phyloP scores from a whole-genome alignment of 2,113 vertebrate genomes.

The Vombatus ursinus region DNA sequence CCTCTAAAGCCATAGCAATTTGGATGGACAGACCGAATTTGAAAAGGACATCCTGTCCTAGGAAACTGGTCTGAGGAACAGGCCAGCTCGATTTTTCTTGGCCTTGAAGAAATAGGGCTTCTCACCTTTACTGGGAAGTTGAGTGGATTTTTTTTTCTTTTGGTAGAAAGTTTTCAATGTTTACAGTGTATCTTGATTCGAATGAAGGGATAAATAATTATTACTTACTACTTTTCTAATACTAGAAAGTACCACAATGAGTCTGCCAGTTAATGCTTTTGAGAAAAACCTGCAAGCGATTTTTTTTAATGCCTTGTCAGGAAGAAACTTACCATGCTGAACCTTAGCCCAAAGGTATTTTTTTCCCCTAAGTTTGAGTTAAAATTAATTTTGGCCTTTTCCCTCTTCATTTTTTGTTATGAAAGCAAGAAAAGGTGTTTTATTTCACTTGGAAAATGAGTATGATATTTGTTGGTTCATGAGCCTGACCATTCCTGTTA shows the following conservation, averaged over 20 bases:
- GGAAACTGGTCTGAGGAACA: slow-evolving; percentile 20
- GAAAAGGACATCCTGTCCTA: slow-evolving; percentile 22
- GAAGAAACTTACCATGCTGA: slow-evolving; percentile 48
- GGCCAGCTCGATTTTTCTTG: slow-evolving; percentile 1
- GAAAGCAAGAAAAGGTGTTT: slow-evolving; percentile 19
- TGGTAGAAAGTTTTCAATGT: slow-evolving; percentile 22
- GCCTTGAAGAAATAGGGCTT: slow-evolving; percentile 14
- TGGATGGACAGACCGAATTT: slow-evolving; percentile 43
- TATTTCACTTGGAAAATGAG: slow-evolving; percentile 26
- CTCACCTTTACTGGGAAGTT: not conserved
- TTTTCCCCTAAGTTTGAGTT: slow-evolving; percentile 47
- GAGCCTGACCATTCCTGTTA: not conserved
- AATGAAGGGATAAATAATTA: slow-evolving; percentile 60
- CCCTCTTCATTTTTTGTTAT: not conserved
- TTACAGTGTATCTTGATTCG: slow-evolving; percentile 32
- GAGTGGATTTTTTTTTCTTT: not conserved
- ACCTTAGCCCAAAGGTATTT: slow-evolving; percentile 46
- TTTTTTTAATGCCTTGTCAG: slow-evolving; percentile 45
- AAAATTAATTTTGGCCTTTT: slow-evolving; percentile 22
- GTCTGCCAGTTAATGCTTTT: slow-evolving; percentile 56
- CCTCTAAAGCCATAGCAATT: slow-evolving; percentile 11
- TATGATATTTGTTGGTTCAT: not conserved
- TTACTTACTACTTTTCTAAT: slow-evolving; percentile 55
- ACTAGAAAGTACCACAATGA: slow-evolving; percentile 61
- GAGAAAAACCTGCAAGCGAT: slow-evolving; percentile 43